phyloP scores from a whole-genome alignment of 2,797 vertebrate species.

The Smutsia temminckii region DNA sequence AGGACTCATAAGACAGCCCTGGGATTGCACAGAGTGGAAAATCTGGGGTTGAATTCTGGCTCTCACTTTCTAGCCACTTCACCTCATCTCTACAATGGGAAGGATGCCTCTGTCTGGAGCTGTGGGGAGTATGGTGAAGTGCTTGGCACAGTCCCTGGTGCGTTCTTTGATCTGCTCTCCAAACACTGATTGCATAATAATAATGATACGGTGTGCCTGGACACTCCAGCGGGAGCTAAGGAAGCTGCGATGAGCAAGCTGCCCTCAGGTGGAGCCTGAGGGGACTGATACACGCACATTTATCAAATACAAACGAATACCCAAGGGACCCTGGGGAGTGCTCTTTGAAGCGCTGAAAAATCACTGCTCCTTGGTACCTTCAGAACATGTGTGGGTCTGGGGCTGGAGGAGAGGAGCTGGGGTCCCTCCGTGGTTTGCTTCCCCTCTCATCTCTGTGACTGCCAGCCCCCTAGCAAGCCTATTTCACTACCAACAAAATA shows the following conservation, averaged over 20 bases:
- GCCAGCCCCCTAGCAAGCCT: background rate
- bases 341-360: background rate
- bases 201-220: background rate
- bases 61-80: background rate
- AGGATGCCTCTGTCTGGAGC: background rate
- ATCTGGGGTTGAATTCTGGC: background rate
- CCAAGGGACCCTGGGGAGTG: background rate
- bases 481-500: constrained; percentile 49
- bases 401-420: background rate
- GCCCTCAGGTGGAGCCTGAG: rapidly evolving
- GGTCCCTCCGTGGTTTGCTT: background rate
- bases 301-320: background rate
- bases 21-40: background rate
- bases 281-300: background rate
- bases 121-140: background rate
- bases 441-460: background rate
- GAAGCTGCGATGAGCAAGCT: background rate
- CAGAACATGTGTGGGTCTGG: rapidly evolving
- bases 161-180: background rate
- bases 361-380: background rate
- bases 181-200: background rate
- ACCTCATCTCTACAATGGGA: background rate
- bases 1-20: background rate
- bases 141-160: background rate
- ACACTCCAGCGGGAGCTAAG: rapidly evolving